A percentile compares a stretch with the other conserved stretches of the same genome.
Conservation (phyloP, 2,797 vertebrate species). For the Chelon labrosus region DNA sequence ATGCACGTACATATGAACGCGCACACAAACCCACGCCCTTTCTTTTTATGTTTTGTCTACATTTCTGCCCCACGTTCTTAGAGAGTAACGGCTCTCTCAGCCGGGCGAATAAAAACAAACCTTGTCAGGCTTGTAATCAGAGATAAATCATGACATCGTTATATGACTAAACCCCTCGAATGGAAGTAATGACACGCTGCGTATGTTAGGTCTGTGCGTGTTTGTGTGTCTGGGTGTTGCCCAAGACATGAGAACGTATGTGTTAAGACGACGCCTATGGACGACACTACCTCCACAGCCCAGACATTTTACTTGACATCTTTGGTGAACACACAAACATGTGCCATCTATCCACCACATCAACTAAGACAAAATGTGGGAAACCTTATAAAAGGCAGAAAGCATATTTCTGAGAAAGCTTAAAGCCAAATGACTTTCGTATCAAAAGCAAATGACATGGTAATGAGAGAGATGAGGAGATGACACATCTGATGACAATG, state of each 20-base stretch:
- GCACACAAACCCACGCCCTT: slow-evolving; percentile 49
- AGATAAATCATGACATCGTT: slow-evolving; percentile 60
- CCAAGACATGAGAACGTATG: slow-evolving; percentile 9
- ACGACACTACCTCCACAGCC: slow-evolving; percentile 6
- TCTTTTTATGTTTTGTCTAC: slow-evolving; percentile 71
- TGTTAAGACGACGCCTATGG: slow-evolving; percentile 18
- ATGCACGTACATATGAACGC: slow-evolving; percentile 17
- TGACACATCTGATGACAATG: slow-evolving; percentile 16
- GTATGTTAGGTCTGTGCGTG: slow-evolving; percentile 4
- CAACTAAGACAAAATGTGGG: slow-evolving; percentile 32
- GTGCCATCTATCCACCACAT: not conserved
- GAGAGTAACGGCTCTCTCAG: slow-evolving; percentile 52
- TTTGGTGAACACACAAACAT: slow-evolving; percentile 32
- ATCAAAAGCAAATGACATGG: slow-evolving; percentile 16
- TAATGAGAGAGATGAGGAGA: not conserved
- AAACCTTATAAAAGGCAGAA: slow-evolving; percentile 4
- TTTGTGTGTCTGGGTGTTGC: slow-evolving; percentile 20
- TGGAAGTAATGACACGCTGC: slow-evolving; percentile 18
- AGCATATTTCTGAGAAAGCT: slow-evolving; percentile 14
- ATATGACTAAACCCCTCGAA: slow-evolving; percentile 34
- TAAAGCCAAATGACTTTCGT: slow-evolving; percentile 18
- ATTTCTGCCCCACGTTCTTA: slow-evolving; percentile 53
- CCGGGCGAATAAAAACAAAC: slow-evolving; percentile 57
- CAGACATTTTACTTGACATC: slow-evolving; percentile 38
- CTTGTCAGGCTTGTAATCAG: slow-evolving; percentile 54